Conservation (phyloP, 2,888 invertebrate species). For the Mesochorus sp. region DNA sequence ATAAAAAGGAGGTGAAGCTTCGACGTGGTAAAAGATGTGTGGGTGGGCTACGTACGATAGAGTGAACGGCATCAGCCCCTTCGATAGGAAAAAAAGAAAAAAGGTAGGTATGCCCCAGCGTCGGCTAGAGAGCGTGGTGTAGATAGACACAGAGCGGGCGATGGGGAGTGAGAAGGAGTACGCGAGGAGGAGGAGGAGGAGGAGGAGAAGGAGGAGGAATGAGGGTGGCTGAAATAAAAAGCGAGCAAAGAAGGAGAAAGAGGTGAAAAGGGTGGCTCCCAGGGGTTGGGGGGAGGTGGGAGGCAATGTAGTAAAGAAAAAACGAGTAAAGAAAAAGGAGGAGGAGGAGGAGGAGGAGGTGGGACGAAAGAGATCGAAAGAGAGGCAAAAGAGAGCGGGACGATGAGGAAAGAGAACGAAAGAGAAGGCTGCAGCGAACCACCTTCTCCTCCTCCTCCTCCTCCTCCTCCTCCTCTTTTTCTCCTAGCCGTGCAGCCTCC, state of each 20-base stretch:
- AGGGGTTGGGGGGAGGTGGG: slow-evolving; percentile 63
- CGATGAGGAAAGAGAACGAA: slow-evolving; percentile 53
- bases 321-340: slow-evolving; percentile 50
- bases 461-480: slow-evolving; percentile 5
- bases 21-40: slow-evolving; percentile 30
- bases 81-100: slow-evolving; percentile 73
- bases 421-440: slow-evolving; percentile 22
- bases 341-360: slow-evolving; percentile 49
- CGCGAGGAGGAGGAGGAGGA: slow-evolving; percentile 47
- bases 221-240: slow-evolving; percentile 59
- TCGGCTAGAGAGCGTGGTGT: slow-evolving; percentile 64
- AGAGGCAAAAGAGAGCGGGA: slow-evolving; percentile 24
- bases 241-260: slow-evolving; percentile 60
- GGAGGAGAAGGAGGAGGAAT: slow-evolving; percentile 31
- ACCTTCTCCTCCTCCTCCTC: not conserved
- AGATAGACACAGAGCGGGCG: slow-evolving; percentile 35
- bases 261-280: slow-evolving; percentile 75
- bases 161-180: slow-evolving; percentile 62
- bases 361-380: slow-evolving; percentile 34
- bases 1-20: slow-evolving; percentile 13
- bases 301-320: slow-evolving; percentile 38
- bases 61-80: slow-evolving; percentile 69
- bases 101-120: slow-evolving; percentile 72
- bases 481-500: slow-evolving; percentile 49
- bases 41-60: slow-evolving; percentile 70